Conservation (phyloP, 2,888 invertebrate species). For the Acronicta leporina region DNA sequence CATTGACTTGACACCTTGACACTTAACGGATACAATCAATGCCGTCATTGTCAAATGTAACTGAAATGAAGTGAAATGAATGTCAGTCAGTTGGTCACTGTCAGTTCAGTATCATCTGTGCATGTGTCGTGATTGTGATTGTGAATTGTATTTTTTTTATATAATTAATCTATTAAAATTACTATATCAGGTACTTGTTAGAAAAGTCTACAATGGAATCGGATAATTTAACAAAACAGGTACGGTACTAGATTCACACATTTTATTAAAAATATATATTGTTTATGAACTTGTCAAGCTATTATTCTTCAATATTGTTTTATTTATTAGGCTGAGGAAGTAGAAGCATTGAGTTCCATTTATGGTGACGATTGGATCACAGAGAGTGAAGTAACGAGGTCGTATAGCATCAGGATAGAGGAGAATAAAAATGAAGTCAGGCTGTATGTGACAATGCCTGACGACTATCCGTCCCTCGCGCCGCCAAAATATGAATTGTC, state of each 20-base stretch:
- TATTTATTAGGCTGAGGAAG: slow-evolving; percentile 89
- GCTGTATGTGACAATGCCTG: slow-evolving; percentile 90
- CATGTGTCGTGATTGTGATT: neutral
- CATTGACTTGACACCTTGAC: too few species aligned
- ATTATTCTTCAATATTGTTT: slow-evolving; percentile 18
- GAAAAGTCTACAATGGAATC: slow-evolving; percentile 62
- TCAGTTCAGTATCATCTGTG: neutral
- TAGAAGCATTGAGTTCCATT: slow-evolving; percentile 92
- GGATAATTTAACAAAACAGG: slow-evolving; percentile 72
- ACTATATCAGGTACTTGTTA: neutral
- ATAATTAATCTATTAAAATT: too few species aligned
- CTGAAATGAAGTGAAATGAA: too few species aligned
- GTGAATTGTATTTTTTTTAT: neutral
- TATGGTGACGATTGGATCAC: slow-evolving; percentile 92
- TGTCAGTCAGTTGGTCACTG: too few species aligned
- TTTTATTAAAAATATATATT: too few species aligned
- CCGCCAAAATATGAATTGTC: slow-evolving; percentile 92
- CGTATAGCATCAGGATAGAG: slow-evolving; percentile 90
- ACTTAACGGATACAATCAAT: too few species aligned
- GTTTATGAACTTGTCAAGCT: neutral
- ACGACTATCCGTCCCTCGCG: slow-evolving; percentile 90
- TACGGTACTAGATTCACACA: slow-evolving; percentile 48
- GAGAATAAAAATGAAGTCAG: slow-evolving; percentile 86
- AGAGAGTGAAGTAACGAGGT: slow-evolving; percentile 87
- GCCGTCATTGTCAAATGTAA: too few species aligned